Evolutionary conservation across 23 tunicate genomes (phyloP), one percentile per base, ranked within the genome.

Genomic region (Clavelina lepadiformis): DNA sequence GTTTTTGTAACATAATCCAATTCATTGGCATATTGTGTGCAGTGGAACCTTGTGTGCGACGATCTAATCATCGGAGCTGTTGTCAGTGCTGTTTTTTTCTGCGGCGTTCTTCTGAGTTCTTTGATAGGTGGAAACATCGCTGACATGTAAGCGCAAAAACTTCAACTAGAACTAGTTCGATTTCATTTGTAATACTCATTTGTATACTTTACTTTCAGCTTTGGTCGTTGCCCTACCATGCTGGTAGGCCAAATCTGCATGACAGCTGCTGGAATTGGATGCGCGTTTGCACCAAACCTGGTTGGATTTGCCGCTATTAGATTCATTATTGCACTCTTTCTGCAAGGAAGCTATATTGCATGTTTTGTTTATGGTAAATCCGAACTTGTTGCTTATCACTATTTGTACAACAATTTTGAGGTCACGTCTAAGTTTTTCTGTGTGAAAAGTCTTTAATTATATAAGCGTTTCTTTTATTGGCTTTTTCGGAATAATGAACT

Each of bases 321-420:
- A 31, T 83, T 93, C 33, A 33, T 58, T 5, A 29, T 84, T 18
- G 98, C 98, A 19, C 58, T 79, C 2, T 93, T 93, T 63, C 70
- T 93, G 0, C 91, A 79, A 61, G 94, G 82, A 45, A 73, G 94
- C 28, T 84, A 56, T 65, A 91, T 93, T n/a, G 83, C 88, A 22
- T 61, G 82, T 20, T 93, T 93, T 80, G 93, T 85, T 51, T 93
- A 93, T 65, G 80, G 98, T 93, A 72, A 77, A 7, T 54, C 24
- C 19, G 7, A 8, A 15, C 19, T 15, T 20, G 20, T 15, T 54
- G 24, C 61, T 54, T 13, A 15, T 15, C 11, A 54, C 7, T 54
- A 19, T 7, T 13, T 15, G 19, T 54, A 20, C 19, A 20, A 20
- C 22, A 15, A 20, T 54, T 54, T 15, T 8, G 21, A 11, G 7